Evolutionary conservation across 2,888 invertebrate genomes (phyloP), one percentile per base, ranked within the genome.

Genomic region (Parnassius smintheus): DNA sequence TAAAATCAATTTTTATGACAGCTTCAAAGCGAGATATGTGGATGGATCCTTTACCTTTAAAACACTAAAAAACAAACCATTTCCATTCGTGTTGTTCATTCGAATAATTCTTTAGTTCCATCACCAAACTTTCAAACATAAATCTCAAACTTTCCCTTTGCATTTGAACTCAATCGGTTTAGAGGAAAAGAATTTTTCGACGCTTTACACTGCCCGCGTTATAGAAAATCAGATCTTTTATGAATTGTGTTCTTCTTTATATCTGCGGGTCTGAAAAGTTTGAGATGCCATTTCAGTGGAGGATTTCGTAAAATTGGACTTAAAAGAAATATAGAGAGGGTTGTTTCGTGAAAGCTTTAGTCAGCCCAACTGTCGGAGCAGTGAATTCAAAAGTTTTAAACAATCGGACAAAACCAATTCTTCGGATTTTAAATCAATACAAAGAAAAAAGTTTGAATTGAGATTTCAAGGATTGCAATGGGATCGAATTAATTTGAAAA

Each of bases 121-220:
- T 58, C 41, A 13, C 49, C 11, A 13, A 41, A 58, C 45, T 46
- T 56, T 56, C 12, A 1, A 18, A 13, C n/a, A 56, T 56, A 56
- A 56, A 56, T 56, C 56, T 2, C 4, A 56, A 56, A 48, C 48
- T 56, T 56, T 35, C 9, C 45, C 48, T 46, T 45, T 55, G 13
- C 55, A 55, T 55, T 55, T 44, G 9, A 44, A 18, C 18, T 48
- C n/a, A 13, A 56, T 18, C 18, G 56, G 25, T 56, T 56, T 48
- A 35, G 48, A 48, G 48, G 46, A 56, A 35, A 35, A 42, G 44
- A 48, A 46, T 46, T 25, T 22, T 35, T 56, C 11, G 12, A 48
- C 46, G 56, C 48, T 35, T 12, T 42, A 13, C 42, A 8, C 18
- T 54, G 54, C 18, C 54, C 9, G 42, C 18, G 10, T 54, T 44